phyloP scores from a whole-genome alignment of 2,113 vertebrate species.

The Gracilinanus agilis region DNA sequence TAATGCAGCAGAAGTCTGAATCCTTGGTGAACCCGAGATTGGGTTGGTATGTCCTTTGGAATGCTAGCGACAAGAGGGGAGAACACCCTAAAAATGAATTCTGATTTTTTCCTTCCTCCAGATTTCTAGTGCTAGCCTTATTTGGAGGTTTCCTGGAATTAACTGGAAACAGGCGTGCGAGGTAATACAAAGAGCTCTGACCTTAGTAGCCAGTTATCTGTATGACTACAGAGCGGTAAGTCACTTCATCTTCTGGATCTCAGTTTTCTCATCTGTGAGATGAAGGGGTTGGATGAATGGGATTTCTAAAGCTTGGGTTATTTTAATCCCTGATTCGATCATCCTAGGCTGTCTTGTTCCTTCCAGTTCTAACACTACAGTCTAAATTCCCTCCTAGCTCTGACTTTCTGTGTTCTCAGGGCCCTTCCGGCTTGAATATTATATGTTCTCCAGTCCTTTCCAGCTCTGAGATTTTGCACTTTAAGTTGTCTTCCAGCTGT shows the following conservation, averaged over 20 bases:
- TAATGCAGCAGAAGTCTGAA: not conserved
- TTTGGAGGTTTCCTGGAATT: not conserved
- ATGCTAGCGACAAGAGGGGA: not conserved
- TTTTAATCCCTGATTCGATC: not conserved
- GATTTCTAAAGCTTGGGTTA: not conserved
- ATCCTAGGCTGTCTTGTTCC: not conserved
- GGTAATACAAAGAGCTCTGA: not conserved
- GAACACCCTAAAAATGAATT: not conserved
- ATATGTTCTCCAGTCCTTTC: not conserved
- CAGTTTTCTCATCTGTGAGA: not conserved
- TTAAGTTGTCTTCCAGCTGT: not conserved
- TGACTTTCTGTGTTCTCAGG: not conserved
- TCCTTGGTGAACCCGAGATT: not conserved
- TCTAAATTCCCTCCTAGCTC: not conserved
- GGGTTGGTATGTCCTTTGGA: not conserved
- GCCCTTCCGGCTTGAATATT: accelerated
- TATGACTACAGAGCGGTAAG: not conserved
- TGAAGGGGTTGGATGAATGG: not conserved
- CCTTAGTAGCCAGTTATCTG: not conserved
- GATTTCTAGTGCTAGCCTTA: not conserved
- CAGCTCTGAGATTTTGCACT: not conserved
- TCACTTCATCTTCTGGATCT: not conserved
- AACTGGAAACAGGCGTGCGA: not conserved
- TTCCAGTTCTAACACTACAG: not conserved
- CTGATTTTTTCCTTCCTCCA: not conserved